A percentile compares a stretch with the other conserved stretches of the same genome.
These are phyloP conservation scores for Ganaspis brasiliensis DNA, from an alignment of 2,888 invertebrate species.

Conservation along the genomic window DNA sequence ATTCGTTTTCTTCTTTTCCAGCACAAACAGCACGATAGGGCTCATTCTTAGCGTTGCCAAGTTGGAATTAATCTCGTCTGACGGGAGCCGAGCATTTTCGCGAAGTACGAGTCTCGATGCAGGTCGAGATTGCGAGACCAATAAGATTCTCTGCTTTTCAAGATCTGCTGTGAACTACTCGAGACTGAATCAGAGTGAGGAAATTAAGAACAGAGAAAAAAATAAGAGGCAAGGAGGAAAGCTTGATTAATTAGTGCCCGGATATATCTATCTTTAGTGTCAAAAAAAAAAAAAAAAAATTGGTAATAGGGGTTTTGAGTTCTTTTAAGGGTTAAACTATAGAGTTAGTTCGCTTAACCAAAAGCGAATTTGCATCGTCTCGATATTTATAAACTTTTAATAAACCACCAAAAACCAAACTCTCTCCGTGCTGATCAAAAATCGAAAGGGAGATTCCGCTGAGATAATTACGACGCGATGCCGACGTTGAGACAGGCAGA, in stretches of 20 bases:
- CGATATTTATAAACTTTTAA: no score
- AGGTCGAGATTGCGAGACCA: constrained; percentile 54
- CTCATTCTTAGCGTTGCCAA: constrained; percentile 25
- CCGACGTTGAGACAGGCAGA: no score
- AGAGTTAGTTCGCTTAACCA: no score
- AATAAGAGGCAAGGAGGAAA: background rate
- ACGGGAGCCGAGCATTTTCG: background rate
- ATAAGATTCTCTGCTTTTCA: constrained; percentile 50
- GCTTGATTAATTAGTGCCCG: background rate
- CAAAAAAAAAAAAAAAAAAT: background rate
- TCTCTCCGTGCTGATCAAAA: no score
- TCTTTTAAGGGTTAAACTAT: no score
- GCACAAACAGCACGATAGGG: constrained; percentile 12
- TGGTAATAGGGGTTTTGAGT: no score
- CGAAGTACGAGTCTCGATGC: constrained; percentile 46
- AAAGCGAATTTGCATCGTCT: no score
- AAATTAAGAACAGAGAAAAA: constrained; percentile 7
- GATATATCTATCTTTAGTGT: background rate
- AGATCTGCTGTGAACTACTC: background rate
- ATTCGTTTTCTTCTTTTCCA: background rate
- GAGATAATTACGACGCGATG: no score
- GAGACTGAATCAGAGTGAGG: background rate
- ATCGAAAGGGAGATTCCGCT: no score
- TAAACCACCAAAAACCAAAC: no score
- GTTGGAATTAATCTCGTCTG: constrained; percentile 23